These are phyloP conservation scores for Dryoscopus gambensis DNA, from an alignment of 2,113 vertebrate genomes.

Conservation along the genomic window DNA sequence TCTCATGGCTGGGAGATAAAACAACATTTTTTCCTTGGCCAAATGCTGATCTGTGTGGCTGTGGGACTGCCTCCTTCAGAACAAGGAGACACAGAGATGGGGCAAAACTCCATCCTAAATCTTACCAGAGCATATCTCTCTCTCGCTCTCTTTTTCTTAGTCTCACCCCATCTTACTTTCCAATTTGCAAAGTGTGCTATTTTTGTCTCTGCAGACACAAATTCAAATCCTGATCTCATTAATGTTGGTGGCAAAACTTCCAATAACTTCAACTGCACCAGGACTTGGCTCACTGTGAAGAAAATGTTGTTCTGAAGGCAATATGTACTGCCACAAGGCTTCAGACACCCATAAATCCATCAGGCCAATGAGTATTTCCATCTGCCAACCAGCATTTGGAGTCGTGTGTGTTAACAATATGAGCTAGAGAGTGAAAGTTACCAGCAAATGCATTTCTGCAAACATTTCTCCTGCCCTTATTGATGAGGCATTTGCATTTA, in stretches of 20 bases:
- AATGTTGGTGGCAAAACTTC: slow-evolving; percentile 30
- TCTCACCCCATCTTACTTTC: slow-evolving; percentile 1
- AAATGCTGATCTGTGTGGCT: not conserved
- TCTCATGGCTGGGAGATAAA: not conserved
- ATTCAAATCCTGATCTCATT: slow-evolving; percentile 48
- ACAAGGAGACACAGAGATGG: not conserved
- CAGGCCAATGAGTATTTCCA: slow-evolving; percentile 45
- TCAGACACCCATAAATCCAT: slow-evolving; percentile 51
- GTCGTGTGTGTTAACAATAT: slow-evolving; percentile 6
- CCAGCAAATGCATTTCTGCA: slow-evolving; percentile 30
- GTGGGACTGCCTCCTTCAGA: not conserved
- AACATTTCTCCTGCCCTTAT: not conserved
- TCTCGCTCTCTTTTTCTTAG: not conserved
- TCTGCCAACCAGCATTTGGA: slow-evolving; percentile 35
- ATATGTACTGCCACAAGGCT: slow-evolving; percentile 25
- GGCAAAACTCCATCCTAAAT: not conserved
- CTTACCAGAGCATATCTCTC: not conserved
- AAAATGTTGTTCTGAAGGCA: slow-evolving; percentile 52
- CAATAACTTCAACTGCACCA: slow-evolving; percentile 32
- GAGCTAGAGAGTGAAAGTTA: slow-evolving; percentile 55
- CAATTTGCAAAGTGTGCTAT: not conserved
- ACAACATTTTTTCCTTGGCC: not conserved
- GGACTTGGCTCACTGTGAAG: slow-evolving; percentile 31
- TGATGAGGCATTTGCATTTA: not conserved
- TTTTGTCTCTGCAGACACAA: slow-evolving; percentile 41